Percentiles rank a stretch among this genome's conserved stretches.
These are phyloP conservation scores for Tursiops truncatus DNA, from an alignment of 2,113 vertebrate species.

Conservation along the genomic window DNA sequence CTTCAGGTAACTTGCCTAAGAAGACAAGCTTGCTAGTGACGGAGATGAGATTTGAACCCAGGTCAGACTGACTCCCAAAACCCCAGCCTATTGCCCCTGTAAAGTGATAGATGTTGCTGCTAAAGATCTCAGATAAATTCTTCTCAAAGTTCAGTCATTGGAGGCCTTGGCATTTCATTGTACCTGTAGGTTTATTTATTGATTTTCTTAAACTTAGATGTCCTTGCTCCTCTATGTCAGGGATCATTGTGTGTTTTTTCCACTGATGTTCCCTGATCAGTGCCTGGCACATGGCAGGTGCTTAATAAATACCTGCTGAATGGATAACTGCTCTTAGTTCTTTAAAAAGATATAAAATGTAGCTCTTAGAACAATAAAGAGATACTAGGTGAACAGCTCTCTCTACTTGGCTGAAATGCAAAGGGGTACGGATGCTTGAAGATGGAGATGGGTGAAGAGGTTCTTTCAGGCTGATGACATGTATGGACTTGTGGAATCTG, in stretches of 20 bases:
- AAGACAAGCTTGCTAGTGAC: neutral
- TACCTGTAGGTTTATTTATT: neutral
- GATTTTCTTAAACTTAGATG: neutral
- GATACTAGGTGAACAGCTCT: neutral
- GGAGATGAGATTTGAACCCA: neutral
- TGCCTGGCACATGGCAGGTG: neutral
- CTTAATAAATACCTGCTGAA: slow-evolving; percentile 10
- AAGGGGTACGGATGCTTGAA: neutral
- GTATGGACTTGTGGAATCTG: neutral
- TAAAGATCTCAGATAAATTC: neutral
- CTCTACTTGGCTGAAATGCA: neutral
- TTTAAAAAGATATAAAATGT: neutral
- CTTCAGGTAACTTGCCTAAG: neutral
- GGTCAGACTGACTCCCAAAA: neutral
- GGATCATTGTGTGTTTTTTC: neutral
- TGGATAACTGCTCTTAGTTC: neutral
- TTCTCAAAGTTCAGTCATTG: neutral
- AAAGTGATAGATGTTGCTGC: neutral
- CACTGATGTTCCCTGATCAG: neutral
- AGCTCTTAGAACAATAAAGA: neutral
- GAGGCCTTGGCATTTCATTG: neutral
- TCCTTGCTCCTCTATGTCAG: neutral
- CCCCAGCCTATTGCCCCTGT: neutral
- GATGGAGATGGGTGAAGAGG: neutral
- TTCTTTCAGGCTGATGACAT: neutral